These are phyloP conservation scores for Tetragonula carbonaria DNA, from an alignment of 2,888 invertebrate species.

Conservation along the genomic window DNA sequence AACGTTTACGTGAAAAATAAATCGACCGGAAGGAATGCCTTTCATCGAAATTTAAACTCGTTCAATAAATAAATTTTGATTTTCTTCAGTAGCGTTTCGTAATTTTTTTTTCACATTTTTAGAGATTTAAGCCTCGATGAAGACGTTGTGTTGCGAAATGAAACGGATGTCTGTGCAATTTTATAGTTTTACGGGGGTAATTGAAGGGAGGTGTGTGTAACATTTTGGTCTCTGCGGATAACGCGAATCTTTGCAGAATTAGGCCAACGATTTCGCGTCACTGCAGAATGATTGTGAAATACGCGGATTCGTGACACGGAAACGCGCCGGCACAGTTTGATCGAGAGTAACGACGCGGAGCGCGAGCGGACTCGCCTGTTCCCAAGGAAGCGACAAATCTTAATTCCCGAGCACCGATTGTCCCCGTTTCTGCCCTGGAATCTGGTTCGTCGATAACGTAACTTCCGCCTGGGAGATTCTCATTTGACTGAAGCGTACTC, in stretches of 20 bases:
- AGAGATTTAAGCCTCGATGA: too few species aligned
- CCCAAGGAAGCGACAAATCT: slow-evolving; percentile 52
- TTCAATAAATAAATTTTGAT: too few species aligned
- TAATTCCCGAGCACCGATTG: slow-evolving; percentile 47
- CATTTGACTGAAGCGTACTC: not conserved
- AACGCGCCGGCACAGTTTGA: slow-evolving; percentile 26
- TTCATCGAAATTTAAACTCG: too few species aligned
- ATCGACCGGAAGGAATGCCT: too few species aligned
- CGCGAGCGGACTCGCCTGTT: not conserved
- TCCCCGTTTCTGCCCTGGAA: slow-evolving; percentile 40
- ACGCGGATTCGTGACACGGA: slow-evolving; percentile 19
- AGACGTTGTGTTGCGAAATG: too few species aligned
- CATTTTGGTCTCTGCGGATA: not conserved
- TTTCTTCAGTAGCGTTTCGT: too few species aligned
- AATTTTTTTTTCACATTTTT: too few species aligned
- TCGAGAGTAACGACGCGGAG: slow-evolving; percentile 19
- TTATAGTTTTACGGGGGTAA: too few species aligned
- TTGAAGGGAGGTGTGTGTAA: not conserved
- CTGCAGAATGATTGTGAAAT: slow-evolving; percentile 15
- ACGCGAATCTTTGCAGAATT: not conserved
- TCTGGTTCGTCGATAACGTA: slow-evolving; percentile 59
- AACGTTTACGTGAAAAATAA: too few species aligned
- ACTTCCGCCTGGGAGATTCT: slow-evolving; percentile 49
- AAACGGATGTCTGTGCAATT: too few species aligned
- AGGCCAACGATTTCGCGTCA: not conserved